A percentile compares a stretch with the other conserved stretches of the same genome.
These are phyloP conservation scores for Chrysemys picta DNA, from an alignment of 2,113 vertebrate genomes.

Conservation along the genomic window DNA sequence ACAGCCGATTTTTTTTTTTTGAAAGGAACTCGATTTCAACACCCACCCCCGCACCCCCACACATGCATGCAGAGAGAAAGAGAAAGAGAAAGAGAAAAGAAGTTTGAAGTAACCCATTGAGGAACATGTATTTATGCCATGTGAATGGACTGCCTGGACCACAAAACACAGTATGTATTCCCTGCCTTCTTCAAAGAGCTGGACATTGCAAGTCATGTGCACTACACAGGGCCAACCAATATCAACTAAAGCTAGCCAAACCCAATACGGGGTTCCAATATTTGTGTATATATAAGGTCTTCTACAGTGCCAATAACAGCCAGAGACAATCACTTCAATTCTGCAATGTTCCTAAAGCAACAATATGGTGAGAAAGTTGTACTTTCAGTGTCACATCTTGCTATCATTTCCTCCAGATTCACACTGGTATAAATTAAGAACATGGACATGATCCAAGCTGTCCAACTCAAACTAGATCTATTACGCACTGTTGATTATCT, in stretches of 20 bases:
- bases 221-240: slow-evolving; percentile 1
- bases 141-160: neutral
- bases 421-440: fast-evolving
- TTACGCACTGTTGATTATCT: neutral
- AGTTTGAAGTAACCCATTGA: neutral
- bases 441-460: neutral
- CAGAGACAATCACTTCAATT: fast-evolving
- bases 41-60: neutral
- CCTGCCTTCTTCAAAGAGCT: neutral
- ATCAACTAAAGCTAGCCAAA: neutral
- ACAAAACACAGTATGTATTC: fast-evolving
- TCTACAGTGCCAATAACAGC: neutral
- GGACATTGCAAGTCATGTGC: neutral
- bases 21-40: neutral
- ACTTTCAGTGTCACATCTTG: neutral
- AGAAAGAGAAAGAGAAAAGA: neutral
- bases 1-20: neutral
- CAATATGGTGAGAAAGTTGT: neutral
- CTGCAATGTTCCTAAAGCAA: neutral
- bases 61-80: neutral
- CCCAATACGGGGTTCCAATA: neutral
- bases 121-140: neutral
- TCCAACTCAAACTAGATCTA: neutral
- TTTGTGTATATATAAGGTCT: neutral
- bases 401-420: neutral